Evolutionary conservation across 2,888 invertebrate genomes (phyloP).

Genomic region (Agrenia bidenticulata): DNA sequence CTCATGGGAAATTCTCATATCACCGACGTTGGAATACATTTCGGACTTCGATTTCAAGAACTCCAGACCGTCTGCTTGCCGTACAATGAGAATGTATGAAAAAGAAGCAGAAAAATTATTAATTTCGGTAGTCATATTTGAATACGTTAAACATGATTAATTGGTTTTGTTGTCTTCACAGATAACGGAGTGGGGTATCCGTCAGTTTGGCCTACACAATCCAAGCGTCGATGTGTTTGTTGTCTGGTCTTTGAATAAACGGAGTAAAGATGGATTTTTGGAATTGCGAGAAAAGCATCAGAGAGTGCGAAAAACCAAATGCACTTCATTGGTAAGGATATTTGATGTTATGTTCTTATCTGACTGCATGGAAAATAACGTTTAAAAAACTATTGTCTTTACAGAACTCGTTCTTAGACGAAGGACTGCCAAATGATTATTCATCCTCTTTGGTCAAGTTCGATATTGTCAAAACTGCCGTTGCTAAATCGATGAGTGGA

Average conservation of each 20-base stretch:
- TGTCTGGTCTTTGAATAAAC: conserved; percentile 23
- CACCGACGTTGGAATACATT: conserved; percentile 39
- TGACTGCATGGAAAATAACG: too few relatives aligned
- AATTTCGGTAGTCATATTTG: too few relatives aligned
- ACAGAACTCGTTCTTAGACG: too few relatives aligned
- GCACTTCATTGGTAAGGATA: conserved; percentile 19
- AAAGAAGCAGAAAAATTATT: too few relatives aligned
- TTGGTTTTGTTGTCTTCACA: too few relatives aligned
- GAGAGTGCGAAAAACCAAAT: conserved; percentile 8
- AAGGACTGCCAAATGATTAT: too few relatives aligned
- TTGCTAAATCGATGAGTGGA: background rate
- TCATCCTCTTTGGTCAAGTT: too few relatives aligned
- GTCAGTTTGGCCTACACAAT: conserved; percentile 27
- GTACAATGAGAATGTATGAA: conserved; percentile 27
- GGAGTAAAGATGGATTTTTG: conserved; percentile 15
- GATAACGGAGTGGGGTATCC: conserved; percentile 41
- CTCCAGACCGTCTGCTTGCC: conserved; percentile 32
- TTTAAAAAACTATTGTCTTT: too few relatives aligned
- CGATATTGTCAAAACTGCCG: too few relatives aligned
- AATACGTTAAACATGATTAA: conserved; percentile 7
- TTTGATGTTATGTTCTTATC: too few relatives aligned
- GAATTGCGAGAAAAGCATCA: conserved; percentile 7
- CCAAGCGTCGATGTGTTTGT: conserved; percentile 33
- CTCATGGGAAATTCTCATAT: conserved; percentile 26
- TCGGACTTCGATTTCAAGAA: conserved; percentile 30